Evolutionary conservation across 2,888 invertebrate genomes (phyloP).

Genomic region (Diloba caeruleocephala): DNA sequence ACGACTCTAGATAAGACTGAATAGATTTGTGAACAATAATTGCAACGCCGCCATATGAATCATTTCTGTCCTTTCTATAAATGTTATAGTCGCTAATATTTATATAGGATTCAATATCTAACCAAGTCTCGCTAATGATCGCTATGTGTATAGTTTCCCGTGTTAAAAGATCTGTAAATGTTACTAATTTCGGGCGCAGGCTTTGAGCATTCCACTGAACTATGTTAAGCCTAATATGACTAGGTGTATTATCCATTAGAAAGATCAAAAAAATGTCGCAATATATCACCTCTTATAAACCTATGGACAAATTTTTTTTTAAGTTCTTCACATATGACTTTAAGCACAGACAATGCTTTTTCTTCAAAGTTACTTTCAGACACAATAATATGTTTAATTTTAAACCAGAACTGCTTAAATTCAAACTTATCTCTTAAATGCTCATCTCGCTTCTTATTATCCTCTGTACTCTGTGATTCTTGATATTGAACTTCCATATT

Average conservation of each 20-base stretch:
- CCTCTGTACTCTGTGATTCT: not conserved
- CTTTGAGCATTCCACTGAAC: conserved; percentile 13
- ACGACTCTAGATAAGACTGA: conserved; percentile 1
- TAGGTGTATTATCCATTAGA: not conserved
- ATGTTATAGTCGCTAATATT: conserved; percentile 7
- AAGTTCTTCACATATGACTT: conserved; percentile 2
- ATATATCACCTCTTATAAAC: not conserved
- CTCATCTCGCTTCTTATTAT: conserved; percentile 1
- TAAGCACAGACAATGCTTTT: not conserved
- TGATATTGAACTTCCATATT: not conserved
- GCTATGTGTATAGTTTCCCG: conserved; percentile 13
- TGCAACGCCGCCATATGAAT: conserved; percentile 4
- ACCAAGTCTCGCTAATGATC: conserved; percentile 18
- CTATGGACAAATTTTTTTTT: not conserved
- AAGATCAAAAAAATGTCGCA: not conserved
- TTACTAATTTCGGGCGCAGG: conserved; percentile 3
- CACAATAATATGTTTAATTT: conserved; percentile 9
- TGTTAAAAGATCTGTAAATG: not conserved
- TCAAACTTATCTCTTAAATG: conserved; percentile 6
- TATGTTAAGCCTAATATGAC: conserved; percentile 2
- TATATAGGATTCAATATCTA: conserved; percentile 3
- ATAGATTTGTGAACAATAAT: conserved; percentile 4
- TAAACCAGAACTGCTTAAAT: conserved; percentile 2
- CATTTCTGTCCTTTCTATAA: not conserved
- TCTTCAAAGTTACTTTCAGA: not conserved